Conservation (phyloP, 2,797 vertebrate genomes). For the Coregonus sp. region DNA sequence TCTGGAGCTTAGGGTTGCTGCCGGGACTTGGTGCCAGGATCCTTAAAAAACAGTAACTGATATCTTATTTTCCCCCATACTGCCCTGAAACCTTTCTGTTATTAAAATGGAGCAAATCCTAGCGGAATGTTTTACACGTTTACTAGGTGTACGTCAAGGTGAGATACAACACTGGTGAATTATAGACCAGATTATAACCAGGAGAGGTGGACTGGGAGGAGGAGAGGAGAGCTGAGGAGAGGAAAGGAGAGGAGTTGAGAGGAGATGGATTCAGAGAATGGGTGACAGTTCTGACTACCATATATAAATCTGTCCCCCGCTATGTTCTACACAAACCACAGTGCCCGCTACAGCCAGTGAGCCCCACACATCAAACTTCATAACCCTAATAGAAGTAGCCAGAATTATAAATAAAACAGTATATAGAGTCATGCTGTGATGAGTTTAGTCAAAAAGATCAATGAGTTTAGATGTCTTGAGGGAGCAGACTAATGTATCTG, state of each 20-base stretch:
- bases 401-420: slow-evolving; percentile 75
- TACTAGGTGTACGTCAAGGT: slow-evolving; percentile 80
- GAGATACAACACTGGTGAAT: slow-evolving; percentile 79
- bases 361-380: slow-evolving; percentile 72
- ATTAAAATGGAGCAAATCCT: slow-evolving; percentile 79
- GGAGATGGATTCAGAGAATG: slow-evolving; percentile 15
- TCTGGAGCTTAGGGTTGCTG: slow-evolving; percentile 62
- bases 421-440: slow-evolving; percentile 69
- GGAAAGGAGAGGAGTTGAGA: not conserved
- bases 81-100: slow-evolving; percentile 70
- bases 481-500: slow-evolving; percentile 70
- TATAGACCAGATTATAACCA: slow-evolving; percentile 72
- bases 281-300: slow-evolving; percentile 65
- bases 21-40: slow-evolving; percentile 70
- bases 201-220: slow-evolving; percentile 57
- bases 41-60: slow-evolving; percentile 79
- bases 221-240: slow-evolving; percentile 19
- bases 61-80: slow-evolving; percentile 59
- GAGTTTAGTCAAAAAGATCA: slow-evolving; percentile 76
- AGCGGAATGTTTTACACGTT: slow-evolving; percentile 79
- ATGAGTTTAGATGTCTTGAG: slow-evolving; percentile 67
- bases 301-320: slow-evolving; percentile 57
- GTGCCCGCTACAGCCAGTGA: slow-evolving; percentile 73
- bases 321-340: slow-evolving; percentile 67
- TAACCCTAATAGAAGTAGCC: slow-evolving; percentile 72